Base-by-base conservation (phyloP, 2,113 vertebrate genomes). In the Archilochus colubris region DNA sequence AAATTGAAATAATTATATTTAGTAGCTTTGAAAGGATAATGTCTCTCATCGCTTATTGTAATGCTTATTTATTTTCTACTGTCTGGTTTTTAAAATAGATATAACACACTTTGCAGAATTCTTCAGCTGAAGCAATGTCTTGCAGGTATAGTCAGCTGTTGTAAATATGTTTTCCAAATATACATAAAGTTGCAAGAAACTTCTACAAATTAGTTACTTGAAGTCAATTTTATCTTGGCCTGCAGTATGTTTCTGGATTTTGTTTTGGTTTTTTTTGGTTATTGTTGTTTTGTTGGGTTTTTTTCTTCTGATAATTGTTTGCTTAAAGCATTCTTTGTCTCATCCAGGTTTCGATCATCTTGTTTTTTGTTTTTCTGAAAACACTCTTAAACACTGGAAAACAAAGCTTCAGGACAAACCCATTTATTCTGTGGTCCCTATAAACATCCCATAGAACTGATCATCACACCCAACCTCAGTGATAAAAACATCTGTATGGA, bases 1-100 rank as follows among this genome's bases (percentile, higher is more conserved):
- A 86, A 93, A 78, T 77, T 19, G n/a, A 93, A 83, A 77, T 83
- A 88, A 44, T 88, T 92, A 76, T 28, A 66, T 88, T 76, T 86
- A 64, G n/a, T 31, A 53, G 36, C 40, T 91, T 86, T 58, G 59
- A 88, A 86, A 82, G 14, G 18, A 40, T 38, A 64, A 64, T 64
- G 8, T 69, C 86, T 93, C 40, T n/a, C 12, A 22, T 30, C 58
- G 25, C 5, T 13, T 66, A 48, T 36, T 68, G 18, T 76, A 92
- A 64, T 58, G 40, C 17, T 89, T 70, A 58, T 63, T 82, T 82
- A 31, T 44, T 82, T 85, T 82, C 24, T 36, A 17, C 5, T 53
- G 3, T 33, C 14, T 25, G 6, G 3, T 43, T 84, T 84, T 86
- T 50, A 2, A 3, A 48, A 33, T 5, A 79, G 31, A 7, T 68